Evolutionary conservation across 2,888 invertebrate genomes (phyloP).

Genomic region (Chymomyza fuscimana): DNA sequence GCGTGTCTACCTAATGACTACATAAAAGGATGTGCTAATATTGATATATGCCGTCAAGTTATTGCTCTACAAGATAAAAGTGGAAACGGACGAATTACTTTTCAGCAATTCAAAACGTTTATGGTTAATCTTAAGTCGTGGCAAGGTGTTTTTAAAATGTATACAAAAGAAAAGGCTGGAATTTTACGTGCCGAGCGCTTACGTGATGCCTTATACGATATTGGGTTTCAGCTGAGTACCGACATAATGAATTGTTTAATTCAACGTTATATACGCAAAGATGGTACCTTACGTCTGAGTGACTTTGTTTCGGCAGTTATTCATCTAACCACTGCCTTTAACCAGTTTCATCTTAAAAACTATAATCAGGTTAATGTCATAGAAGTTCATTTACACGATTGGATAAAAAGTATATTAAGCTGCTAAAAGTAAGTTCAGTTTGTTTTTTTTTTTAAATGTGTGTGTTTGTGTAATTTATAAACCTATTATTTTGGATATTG

Average conservation of each 20-base stretch:
- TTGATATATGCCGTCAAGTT: constrained; percentile 94
- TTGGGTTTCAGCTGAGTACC: constrained; percentile 92
- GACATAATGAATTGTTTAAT: constrained; percentile 91
- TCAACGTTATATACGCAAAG: constrained; percentile 93
- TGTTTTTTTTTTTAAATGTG: constrained; percentile 3
- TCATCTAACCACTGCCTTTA: constrained; percentile 92
- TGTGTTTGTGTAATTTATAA: constrained; percentile 1
- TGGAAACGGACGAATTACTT: constrained; percentile 89
- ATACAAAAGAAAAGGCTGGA: constrained; percentile 94
- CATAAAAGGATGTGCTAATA: constrained; percentile 94
- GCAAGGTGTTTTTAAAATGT: constrained; percentile 94
- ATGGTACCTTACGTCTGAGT: constrained; percentile 93
- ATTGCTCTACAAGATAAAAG: constrained; percentile 91
- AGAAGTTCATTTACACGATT: constrained; percentile 88
- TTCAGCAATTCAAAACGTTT: constrained; percentile 92
- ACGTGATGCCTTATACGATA: constrained; percentile 90
- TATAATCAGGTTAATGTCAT: constrained; percentile 89
- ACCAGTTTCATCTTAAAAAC: constrained; percentile 88
- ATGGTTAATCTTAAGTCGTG: constrained; percentile 95
- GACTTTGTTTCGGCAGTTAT: constrained; percentile 95
- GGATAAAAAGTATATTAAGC: constrained; percentile 78
- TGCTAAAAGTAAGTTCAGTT: constrained; percentile 56
- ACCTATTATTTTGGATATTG: not conserved
- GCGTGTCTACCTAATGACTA: constrained; percentile 96
- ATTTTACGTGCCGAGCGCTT: constrained; percentile 92